These are phyloP conservation scores for Patella depressa DNA, from an alignment of 2,888 invertebrate genomes.

Conservation along the genomic window DNA sequence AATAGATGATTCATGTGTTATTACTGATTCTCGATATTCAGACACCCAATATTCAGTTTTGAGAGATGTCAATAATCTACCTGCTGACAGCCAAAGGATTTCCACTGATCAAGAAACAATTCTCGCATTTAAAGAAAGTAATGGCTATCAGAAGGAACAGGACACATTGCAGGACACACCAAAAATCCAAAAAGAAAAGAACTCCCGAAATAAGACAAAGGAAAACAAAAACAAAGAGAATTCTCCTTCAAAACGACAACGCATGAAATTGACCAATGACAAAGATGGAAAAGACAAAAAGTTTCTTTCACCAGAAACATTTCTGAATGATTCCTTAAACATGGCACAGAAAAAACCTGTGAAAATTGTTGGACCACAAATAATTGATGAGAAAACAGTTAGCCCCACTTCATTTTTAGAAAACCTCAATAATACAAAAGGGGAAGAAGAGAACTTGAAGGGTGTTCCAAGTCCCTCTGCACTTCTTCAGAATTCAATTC, in stretches of 20 bases:
- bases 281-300: not conserved
- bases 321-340: constrained; percentile 33
- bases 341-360: not conserved
- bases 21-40: constrained; percentile 32
- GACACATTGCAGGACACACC: not conserved
- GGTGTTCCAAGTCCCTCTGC: constrained; percentile 33
- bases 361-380: not conserved
- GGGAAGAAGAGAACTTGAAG: not conserved
- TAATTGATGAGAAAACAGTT: constrained; percentile 21
- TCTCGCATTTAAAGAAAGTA: not conserved
- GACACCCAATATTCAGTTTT: constrained; percentile 17
- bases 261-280: not conserved
- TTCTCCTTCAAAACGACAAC: not conserved
- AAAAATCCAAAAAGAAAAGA: not conserved
- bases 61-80: constrained; percentile 1
- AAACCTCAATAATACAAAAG: constrained; percentile 38
- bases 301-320: constrained; percentile 34
- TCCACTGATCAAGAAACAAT: no score
- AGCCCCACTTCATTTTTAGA: constrained; percentile 55
- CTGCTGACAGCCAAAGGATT: not conserved
- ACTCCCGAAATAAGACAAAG: not conserved
- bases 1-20: not conserved
- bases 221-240: constrained; percentile 8
- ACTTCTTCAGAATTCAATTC: constrained; percentile 49
- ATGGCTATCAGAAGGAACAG: not conserved